phyloP scores from a whole-genome alignment of 2,113 vertebrate genomes.

The Eulacestoma nigropectus region DNA sequence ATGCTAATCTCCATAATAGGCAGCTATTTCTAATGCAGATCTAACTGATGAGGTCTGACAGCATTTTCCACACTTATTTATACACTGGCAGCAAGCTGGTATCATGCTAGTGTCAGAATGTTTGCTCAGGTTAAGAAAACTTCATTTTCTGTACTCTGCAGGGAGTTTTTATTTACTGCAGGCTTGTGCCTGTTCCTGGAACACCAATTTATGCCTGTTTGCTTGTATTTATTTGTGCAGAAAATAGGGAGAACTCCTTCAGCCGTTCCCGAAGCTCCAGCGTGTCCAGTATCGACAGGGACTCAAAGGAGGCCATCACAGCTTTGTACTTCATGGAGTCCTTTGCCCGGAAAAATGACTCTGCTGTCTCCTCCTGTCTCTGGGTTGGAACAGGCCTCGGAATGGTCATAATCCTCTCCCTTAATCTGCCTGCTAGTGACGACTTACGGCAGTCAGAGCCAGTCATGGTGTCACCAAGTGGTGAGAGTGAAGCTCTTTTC shows the following conservation, averaged over 20 bases:
- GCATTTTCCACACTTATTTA: constrained; percentile 4
- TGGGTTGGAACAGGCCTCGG: constrained; percentile 97
- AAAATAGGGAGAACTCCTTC: constrained; percentile 94
- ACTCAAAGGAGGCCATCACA: constrained; percentile 92
- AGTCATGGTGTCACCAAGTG: constrained; percentile 83
- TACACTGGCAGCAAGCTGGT: background rate
- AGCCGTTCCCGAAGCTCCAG: constrained; percentile 97
- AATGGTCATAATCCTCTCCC: constrained; percentile 85
- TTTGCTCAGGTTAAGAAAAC: background rate
- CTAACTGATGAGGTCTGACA: constrained; percentile 44
- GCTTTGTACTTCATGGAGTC: constrained; percentile 92
- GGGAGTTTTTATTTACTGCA: background rate
- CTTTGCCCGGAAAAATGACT: constrained; percentile 85
- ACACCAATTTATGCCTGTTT: background rate
- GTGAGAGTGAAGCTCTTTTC: constrained; percentile 71
- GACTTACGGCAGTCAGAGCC: constrained; percentile 88
- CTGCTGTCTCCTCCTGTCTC: constrained; percentile 82
- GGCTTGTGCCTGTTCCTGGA: background rate
- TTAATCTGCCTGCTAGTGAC: constrained; percentile 84
- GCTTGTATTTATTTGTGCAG: constrained; percentile 63
- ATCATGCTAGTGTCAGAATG: background rate
- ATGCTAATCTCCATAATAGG: constrained; percentile 54
- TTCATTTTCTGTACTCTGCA: background rate
- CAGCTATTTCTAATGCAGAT: constrained; percentile 49
- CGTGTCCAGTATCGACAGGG: constrained; percentile 95